phyloP scores from a whole-genome alignment of 2,113 vertebrate species.

The Silurus glanis region DNA sequence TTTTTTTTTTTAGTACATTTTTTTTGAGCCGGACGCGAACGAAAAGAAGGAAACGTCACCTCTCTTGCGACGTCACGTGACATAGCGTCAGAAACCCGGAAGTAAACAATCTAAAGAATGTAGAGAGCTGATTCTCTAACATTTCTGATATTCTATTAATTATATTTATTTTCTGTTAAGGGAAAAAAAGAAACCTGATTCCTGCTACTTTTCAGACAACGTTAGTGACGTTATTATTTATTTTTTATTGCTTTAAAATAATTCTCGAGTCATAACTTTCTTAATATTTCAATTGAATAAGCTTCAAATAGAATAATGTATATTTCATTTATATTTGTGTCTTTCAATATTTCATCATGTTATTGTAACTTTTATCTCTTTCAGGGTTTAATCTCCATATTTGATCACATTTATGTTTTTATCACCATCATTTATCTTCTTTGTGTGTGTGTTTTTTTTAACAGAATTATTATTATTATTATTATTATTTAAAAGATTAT shows the following conservation, averaged over 20 bases:
- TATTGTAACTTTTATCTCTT: conserved; percentile 32
- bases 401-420: neutral
- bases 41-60: neutral
- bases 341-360: neutral
- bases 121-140: neutral
- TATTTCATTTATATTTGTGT: neutral
- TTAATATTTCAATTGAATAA: neutral
- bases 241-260: neutral
- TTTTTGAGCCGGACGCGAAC: neutral
- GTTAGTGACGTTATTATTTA: neutral
- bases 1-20: neutral
- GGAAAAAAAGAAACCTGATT: neutral
- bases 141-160: neutral
- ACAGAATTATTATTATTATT: neutral
- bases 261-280: neutral
- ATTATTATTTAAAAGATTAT: neutral
- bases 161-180: neutral
- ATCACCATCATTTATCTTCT: neutral
- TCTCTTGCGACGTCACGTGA: neutral
- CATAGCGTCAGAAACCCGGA: conserved; percentile 23
- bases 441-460: neutral
- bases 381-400: neutral
- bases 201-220: too few species aligned
- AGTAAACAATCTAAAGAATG: conserved; percentile 41
- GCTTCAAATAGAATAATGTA: neutral